A percentile compares a stretch with the other conserved stretches of the same genome.
phyloP scores from a whole-genome alignment of 1,140 invertebrate species.

The Pseudomyrmex cubaensis region DNA sequence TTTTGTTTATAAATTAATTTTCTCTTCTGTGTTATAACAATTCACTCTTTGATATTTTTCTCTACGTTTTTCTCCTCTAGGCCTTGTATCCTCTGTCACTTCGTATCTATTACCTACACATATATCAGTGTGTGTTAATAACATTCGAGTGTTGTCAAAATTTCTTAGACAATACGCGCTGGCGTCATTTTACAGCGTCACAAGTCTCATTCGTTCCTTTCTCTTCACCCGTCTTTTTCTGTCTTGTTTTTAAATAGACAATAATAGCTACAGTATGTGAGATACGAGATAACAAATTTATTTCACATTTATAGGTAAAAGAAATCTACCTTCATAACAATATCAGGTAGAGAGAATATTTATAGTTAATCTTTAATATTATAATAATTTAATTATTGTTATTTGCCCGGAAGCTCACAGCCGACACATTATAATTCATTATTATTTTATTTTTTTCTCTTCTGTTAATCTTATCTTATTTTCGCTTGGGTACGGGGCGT shows the following conservation, averaged over 20 bases:
- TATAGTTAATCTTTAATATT: constrained; percentile 82
- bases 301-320: constrained; percentile 79
- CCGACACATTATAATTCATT: constrained; percentile 84
- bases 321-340: constrained; percentile 82
- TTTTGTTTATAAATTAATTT: constrained; percentile 82
- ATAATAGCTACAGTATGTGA: constrained; percentile 82
- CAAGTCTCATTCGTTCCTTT: constrained; percentile 43
- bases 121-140: background rate
- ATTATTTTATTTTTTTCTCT: constrained; percentile 72
- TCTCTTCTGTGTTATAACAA: constrained; percentile 76
- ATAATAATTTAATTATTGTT: constrained; percentile 86
- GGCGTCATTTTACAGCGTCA: constrained; percentile 55
- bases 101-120: constrained; percentile 57
- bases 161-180: constrained; percentile 53
- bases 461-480: constrained; percentile 79
- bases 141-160: constrained; percentile 51
- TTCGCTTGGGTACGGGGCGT: constrained; percentile 78
- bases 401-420: constrained; percentile 86
- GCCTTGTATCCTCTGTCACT: constrained; percentile 73
- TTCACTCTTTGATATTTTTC: constrained; percentile 70
- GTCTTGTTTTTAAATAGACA: constrained; percentile 76
- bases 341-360: constrained; percentile 80
- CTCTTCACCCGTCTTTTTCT: constrained; percentile 37
- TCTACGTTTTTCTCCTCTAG: constrained; percentile 70
- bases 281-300: constrained; percentile 83